Percentiles rank a stretch among this genome's conserved stretches.
Conservation (phyloP, 1,140 invertebrate species). For the Lithobius niger region DNA sequence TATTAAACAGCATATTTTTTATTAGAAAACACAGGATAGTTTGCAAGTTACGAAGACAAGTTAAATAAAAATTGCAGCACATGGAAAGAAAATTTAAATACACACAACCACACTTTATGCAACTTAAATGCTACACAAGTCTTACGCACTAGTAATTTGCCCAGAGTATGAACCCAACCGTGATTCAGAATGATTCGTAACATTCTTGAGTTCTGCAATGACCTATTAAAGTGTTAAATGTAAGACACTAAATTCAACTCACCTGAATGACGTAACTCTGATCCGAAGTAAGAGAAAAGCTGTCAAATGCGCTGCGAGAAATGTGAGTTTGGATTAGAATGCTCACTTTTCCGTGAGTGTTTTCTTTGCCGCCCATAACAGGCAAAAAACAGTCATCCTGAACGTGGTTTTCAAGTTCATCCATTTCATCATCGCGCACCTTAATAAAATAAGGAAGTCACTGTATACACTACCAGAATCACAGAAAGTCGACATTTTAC, state of each 20-base stretch:
- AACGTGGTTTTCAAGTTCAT: slow-evolving; percentile 66
- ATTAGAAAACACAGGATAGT: no score
- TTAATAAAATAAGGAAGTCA: slow-evolving; percentile 27
- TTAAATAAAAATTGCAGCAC: not conserved
- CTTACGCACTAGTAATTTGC: not conserved
- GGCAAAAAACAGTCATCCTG: slow-evolving; percentile 56
- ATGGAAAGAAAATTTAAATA: slow-evolving; percentile 1
- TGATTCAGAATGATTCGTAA: no score
- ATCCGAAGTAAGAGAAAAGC: slow-evolving; percentile 86
- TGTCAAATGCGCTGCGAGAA: slow-evolving; percentile 59
- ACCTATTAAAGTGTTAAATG: no score
- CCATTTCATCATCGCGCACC: slow-evolving; percentile 87
- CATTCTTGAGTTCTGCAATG: no score
- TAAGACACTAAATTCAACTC: slow-evolving; percentile 17
- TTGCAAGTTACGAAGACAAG: no score
- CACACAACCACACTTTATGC: not conserved
- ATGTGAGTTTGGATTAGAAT: slow-evolving; percentile 88
- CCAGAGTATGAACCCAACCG: not conserved
- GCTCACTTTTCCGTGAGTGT: slow-evolving; percentile 91
- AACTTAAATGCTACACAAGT: no score
- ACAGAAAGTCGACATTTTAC: no score
- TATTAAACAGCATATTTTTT: no score
- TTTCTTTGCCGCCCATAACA: slow-evolving; percentile 67
- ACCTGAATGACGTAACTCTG: slow-evolving; percentile 84
- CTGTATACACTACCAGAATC: no score